Conservation (phyloP, 2,888 invertebrate genomes). For the Drosophila sordidula region DNA sequence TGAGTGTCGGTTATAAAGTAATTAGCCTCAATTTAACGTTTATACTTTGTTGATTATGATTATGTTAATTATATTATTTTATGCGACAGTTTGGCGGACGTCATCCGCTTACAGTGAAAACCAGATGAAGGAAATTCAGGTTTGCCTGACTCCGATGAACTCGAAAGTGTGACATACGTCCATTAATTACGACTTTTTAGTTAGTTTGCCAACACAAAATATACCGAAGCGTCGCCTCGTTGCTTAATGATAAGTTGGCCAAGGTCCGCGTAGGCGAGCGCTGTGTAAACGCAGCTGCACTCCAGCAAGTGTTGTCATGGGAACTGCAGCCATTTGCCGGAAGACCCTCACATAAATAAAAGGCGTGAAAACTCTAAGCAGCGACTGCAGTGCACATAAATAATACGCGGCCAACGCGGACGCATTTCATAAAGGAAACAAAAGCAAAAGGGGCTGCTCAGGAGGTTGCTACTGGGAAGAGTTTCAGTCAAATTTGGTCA, state of each 20-base stretch:
- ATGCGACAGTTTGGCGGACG: slow-evolving; percentile 73
- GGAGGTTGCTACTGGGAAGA: slow-evolving; percentile 6
- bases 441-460: slow-evolving; percentile 1
- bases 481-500: slow-evolving; percentile 10
- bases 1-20: slow-evolving; percentile 80
- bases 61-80: slow-evolving; percentile 80
- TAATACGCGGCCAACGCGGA: slow-evolving; percentile 4
- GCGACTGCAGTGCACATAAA: slow-evolving; percentile 8
- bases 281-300: slow-evolving; percentile 1
- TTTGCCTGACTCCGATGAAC: slow-evolving; percentile 63
- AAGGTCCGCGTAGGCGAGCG: slow-evolving; percentile 23
- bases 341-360: slow-evolving; percentile 11
- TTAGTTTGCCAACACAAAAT: slow-evolving; percentile 11
- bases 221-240: slow-evolving; percentile 3
- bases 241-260: slow-evolving; percentile 13
- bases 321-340: slow-evolving; percentile 17
- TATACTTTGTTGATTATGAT: slow-evolving; percentile 81
- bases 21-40: slow-evolving; percentile 81
- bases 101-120: slow-evolving; percentile 55
- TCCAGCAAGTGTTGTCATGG: slow-evolving; percentile 6
- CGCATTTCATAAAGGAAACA: neutral
- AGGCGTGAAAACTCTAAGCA: slow-evolving; percentile 12
- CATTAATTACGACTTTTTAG: slow-evolving; percentile 28
- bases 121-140: slow-evolving; percentile 47
- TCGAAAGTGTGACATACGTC: slow-evolving; percentile 68